phyloP scores from a whole-genome alignment of 23 tunicate genomes.

The Phallusia fumigata region DNA sequence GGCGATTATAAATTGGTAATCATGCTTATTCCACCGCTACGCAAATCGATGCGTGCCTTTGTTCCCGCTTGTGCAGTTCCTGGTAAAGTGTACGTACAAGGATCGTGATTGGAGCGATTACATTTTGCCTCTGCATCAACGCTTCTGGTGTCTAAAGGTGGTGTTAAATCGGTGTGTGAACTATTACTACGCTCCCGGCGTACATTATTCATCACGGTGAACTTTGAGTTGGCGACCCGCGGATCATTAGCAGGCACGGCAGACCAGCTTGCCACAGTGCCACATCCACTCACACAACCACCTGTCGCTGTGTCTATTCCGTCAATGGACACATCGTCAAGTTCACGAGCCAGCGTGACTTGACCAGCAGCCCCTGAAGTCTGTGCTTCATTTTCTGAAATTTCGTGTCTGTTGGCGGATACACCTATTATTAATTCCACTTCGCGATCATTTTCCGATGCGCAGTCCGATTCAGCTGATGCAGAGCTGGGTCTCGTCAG shows the following conservation, averaged over 20 bases:
- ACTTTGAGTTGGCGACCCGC: constrained; percentile 53
- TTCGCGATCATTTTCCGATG: constrained; percentile 80
- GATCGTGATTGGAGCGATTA: constrained; percentile 7
- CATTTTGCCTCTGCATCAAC: constrained; percentile 14
- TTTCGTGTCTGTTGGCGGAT: background rate
- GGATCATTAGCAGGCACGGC: constrained; percentile 73
- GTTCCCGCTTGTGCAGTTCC: constrained; percentile 90
- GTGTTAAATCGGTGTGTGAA: constrained; percentile 41
- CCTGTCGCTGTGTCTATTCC: constrained; percentile 60
- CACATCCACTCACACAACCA: constrained; percentile 60
- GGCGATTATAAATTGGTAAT: constrained; percentile 69
- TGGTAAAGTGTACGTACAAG: constrained; percentile 66
- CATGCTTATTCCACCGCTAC: constrained; percentile 87
- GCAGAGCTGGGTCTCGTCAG: background rate
- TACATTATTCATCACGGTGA: constrained; percentile 24
- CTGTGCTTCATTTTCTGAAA: background rate
- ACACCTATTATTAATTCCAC: constrained; percentile 64
- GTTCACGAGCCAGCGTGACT: background rate
- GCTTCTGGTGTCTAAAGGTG: constrained; percentile 45
- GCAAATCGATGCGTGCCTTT: constrained; percentile 84
- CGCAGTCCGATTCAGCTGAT: constrained; percentile 52
- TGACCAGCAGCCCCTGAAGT: background rate
- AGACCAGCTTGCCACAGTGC: constrained; percentile 84
- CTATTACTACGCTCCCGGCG: constrained; percentile 3
- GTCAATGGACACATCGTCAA: background rate